Evolutionary conservation across 2,888 invertebrate species (phyloP).

Genomic region (Andrena flavipes): DNA sequence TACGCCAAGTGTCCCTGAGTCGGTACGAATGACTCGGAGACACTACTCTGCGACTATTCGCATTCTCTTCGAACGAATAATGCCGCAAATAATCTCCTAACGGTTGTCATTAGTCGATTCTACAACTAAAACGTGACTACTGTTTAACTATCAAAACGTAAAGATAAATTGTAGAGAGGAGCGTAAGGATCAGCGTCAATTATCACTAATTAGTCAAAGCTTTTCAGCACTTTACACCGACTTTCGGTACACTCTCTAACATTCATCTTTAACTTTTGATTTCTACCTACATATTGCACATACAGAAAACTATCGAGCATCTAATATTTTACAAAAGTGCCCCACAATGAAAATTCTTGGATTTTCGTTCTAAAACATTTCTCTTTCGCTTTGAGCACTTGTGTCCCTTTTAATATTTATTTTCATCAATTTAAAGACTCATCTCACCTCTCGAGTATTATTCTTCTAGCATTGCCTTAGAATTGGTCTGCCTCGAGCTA

Average conservation of each 20-base stretch:
- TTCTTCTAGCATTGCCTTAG: neutral
- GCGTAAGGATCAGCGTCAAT: constrained; percentile 8
- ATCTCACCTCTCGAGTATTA: neutral
- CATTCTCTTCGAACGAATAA: constrained; percentile 1
- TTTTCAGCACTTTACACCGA: neutral
- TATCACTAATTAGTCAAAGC: constrained; percentile 7
- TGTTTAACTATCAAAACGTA: constrained; percentile 17
- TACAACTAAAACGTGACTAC: constrained; percentile 12
- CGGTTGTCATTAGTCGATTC: constrained; percentile 17
- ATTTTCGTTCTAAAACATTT: constrained; percentile 2
- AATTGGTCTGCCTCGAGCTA: neutral
- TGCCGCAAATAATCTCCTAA: constrained; percentile 22
- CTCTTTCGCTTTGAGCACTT: neutral
- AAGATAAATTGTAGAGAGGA: constrained; percentile 35
- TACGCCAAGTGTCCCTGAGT: constrained; percentile 36
- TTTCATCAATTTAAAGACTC: neutral
- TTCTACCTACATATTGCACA: constrained; percentile 62
- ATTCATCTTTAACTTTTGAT: constrained; percentile 43
- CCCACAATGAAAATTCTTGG: neutral
- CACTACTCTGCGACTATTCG: constrained; percentile 23
- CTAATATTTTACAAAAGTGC: constrained; percentile 34
- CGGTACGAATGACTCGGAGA: constrained; percentile 14
- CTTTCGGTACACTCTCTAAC: constrained; percentile 18
- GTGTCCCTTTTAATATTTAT: neutral
- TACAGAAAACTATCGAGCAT: constrained; percentile 28